Percentiles rank a stretch among this genome's conserved stretches.
Conservation (phyloP, 2,797 vertebrate genomes). For the Clangula hyemalis region DNA sequence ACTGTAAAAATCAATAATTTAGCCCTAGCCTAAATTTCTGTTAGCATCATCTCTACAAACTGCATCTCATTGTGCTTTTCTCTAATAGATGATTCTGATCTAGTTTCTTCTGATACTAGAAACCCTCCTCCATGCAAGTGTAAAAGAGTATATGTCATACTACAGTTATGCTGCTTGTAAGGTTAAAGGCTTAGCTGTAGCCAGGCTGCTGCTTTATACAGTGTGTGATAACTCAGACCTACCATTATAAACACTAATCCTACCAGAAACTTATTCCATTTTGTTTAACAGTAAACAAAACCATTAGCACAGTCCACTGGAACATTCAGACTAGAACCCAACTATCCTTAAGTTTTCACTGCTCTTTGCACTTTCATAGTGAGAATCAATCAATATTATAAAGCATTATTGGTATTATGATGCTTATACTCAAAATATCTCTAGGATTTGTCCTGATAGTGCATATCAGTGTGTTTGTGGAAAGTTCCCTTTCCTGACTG, state of each 20-base stretch:
- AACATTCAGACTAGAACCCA: neutral
- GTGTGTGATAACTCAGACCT: neutral
- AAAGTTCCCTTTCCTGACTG: neutral
- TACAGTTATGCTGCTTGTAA: neutral
- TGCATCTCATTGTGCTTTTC: neutral
- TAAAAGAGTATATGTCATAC: neutral
- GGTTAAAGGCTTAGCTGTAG: neutral
- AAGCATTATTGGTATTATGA: neutral
- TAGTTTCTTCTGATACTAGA: neutral
- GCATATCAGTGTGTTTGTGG: neutral
- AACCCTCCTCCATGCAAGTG: fast-evolving
- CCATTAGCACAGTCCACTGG: no score
- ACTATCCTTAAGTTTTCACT: neutral
- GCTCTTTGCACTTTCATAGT: neutral
- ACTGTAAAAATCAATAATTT: neutral
- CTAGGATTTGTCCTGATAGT: neutral
- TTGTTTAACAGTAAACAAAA: neutral
- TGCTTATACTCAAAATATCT: neutral
- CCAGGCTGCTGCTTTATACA: neutral
- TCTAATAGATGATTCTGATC: neutral
- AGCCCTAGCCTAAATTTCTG: neutral
- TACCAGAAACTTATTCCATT: neutral
- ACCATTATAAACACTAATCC: neutral
- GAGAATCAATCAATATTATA: neutral
- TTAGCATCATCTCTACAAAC: neutral